Percentiles rank a stretch among this genome's conserved stretches.
These are phyloP conservation scores for Erebia epiphron DNA, from an alignment of 2,888 invertebrate species.

Conservation along the genomic window DNA sequence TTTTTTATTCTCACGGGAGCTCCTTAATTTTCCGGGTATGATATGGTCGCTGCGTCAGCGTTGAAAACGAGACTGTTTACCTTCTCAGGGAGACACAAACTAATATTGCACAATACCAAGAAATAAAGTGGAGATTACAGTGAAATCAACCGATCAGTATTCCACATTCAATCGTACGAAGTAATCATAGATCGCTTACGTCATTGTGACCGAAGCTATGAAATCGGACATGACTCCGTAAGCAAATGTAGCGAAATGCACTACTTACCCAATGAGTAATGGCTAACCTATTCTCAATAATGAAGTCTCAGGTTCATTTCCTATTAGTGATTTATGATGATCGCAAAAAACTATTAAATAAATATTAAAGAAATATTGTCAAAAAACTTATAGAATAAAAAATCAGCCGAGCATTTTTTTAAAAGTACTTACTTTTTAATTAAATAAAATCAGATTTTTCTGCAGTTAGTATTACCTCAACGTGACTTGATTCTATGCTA, in stretches of 20 bases:
- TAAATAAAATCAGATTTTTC: too few relatives aligned
- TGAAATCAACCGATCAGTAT: slow-evolving; percentile 6
- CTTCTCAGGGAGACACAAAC: too few relatives aligned
- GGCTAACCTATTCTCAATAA: background rate
- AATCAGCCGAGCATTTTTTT: too few relatives aligned
- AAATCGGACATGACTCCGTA: background rate
- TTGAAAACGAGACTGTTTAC: background rate
- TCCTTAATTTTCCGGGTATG: too few relatives aligned
- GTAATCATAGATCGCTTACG: slow-evolving; percentile 3
- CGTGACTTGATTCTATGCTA: too few relatives aligned
- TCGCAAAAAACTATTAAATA: too few relatives aligned
- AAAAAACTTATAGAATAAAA: too few relatives aligned
- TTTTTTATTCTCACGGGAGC: too few relatives aligned
- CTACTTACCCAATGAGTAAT: background rate
- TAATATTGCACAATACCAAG: slow-evolving; percentile 6
- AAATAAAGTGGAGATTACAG: slow-evolving; percentile 1
- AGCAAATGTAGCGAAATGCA: slow-evolving; percentile 2
- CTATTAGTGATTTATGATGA: background rate
- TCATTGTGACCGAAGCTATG: background rate
- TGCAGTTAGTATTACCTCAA: too few relatives aligned
- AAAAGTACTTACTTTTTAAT: too few relatives aligned
- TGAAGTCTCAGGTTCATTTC: background rate
- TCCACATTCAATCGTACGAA: background rate
- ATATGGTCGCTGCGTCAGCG: too few relatives aligned
- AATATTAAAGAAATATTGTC: too few relatives aligned